These are phyloP conservation scores for Sterna hirundo DNA, from an alignment of 2,113 vertebrate species.

Conservation along the genomic window DNA sequence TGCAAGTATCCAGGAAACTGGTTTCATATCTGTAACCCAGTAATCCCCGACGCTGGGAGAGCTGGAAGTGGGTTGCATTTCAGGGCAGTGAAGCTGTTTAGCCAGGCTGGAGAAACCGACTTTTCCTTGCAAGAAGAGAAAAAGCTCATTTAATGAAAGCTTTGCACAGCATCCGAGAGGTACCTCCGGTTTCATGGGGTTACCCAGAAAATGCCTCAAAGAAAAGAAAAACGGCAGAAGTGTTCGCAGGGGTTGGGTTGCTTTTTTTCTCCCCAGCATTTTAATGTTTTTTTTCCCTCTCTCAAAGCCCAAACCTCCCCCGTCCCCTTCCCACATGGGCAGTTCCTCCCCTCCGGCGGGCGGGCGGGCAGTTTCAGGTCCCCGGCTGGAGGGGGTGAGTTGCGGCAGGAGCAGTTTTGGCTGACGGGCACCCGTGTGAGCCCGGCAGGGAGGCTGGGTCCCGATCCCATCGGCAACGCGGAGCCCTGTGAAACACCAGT, in stretches of 20 bases:
- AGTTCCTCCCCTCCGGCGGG: neutral
- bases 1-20: conserved; percentile 24
- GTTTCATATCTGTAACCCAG: neutral
- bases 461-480: rapidly evolving
- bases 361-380: neutral
- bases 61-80: neutral
- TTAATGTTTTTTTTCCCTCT: neutral
- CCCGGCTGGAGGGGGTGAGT: neutral
- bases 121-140: neutral
- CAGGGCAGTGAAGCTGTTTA: neutral
- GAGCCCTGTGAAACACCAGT: neutral
- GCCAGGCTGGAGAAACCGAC: neutral
- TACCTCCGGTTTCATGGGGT: neutral
- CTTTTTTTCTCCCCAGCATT: neutral
- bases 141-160: neutral
- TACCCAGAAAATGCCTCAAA: neutral
- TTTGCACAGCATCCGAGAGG: neutral
- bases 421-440: rapidly evolving
- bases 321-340: neutral
- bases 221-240: neutral
- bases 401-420: neutral
- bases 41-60: neutral
- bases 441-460: neutral
- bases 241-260: neutral
- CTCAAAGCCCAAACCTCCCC: neutral